Conservation (phyloP, 1,140 invertebrate species). For the Euglossa dilemma region DNA sequence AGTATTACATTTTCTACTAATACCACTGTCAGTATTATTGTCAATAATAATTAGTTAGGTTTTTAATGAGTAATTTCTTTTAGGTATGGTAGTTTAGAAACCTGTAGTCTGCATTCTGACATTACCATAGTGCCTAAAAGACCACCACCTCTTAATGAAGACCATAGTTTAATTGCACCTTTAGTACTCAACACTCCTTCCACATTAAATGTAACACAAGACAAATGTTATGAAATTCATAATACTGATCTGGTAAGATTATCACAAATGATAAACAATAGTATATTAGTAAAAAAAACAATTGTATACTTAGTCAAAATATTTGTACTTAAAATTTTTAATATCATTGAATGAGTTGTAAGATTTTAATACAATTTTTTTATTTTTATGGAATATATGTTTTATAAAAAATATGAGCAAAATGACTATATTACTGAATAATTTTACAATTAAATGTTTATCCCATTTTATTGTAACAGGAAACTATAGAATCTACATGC, state of each 20-base stretch:
- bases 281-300: no score
- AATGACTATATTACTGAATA: not conserved
- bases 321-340: not conserved
- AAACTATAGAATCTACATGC: not conserved
- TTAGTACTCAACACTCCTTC: slow-evolving; percentile 23
- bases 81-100: slow-evolving; percentile 66
- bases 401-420: not conserved
- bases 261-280: slow-evolving; percentile 37
- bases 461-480: slow-evolving; percentile 3
- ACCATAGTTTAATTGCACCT: slow-evolving; percentile 38
- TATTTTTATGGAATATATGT: not conserved
- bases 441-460: slow-evolving; percentile 9
- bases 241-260: slow-evolving; percentile 65
- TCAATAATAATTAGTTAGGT: slow-evolving; percentile 12
- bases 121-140: slow-evolving; percentile 55
- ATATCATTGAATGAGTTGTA: not conserved
- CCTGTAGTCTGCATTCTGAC: slow-evolving; percentile 57
- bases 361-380: not conserved
- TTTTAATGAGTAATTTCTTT: not conserved
- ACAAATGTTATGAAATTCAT: slow-evolving; percentile 64
- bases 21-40: no score
- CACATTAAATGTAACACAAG: slow-evolving; percentile 40
- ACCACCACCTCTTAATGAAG: slow-evolving; percentile 48
- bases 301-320: not conserved
- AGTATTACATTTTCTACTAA: not conserved